phyloP scores from a whole-genome alignment of 2,797 vertebrate genomes.

The Danio tinwini region DNA sequence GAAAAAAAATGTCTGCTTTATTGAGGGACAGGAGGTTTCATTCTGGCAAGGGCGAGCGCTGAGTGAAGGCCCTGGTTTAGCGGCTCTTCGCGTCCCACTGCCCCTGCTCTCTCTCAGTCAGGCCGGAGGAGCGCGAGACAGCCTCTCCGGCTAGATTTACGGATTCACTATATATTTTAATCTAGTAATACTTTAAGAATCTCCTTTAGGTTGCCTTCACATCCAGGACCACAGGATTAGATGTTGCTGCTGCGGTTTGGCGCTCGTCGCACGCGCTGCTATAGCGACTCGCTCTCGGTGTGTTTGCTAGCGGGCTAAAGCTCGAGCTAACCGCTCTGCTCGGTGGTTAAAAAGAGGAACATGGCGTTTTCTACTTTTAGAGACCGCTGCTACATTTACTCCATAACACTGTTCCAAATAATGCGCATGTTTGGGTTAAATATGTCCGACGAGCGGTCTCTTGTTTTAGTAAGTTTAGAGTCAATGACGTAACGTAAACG shows the following conservation, averaged over 20 bases:
- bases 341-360: not conserved
- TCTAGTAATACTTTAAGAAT: not conserved
- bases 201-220: not conserved
- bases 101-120: not conserved
- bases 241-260: not conserved
- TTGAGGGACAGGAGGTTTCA: slow-evolving; percentile 24
- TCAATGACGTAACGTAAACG: not conserved
- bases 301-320: slow-evolving; percentile 31
- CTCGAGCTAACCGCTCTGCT: not conserved
- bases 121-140: not conserved
- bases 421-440: not conserved
- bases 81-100: not conserved
- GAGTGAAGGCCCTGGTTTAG: slow-evolving; percentile 46
- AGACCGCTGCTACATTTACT: not conserved
- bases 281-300: not conserved
- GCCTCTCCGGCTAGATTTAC: not conserved
- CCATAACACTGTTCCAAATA: not conserved
- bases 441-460: not conserved
- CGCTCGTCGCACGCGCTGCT: slow-evolving; percentile 14
- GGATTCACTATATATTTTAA: not conserved
- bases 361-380: not conserved
- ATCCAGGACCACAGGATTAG: not conserved
- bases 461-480: not conserved
- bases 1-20: slow-evolving; percentile 30
- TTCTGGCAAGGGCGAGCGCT: not conserved